Base-by-base conservation (phyloP, 2,113 vertebrate genomes). In the Micromys minutus region DNA sequence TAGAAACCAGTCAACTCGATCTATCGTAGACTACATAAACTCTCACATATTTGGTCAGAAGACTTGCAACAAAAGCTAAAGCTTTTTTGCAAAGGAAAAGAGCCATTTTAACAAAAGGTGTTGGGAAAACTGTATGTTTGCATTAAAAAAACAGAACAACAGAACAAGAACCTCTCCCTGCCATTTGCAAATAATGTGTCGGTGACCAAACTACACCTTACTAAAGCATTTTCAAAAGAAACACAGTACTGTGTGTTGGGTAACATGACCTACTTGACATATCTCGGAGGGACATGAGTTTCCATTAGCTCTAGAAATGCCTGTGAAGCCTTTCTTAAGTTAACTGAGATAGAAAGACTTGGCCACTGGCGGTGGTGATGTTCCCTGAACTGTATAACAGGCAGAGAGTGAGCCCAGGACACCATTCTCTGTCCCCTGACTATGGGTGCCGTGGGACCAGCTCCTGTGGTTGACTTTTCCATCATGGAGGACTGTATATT, bases 141-240 rank as follows among this genome's bases (percentile, higher is more conserved):
- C 7, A 47, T 81, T 72, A 22, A 72, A 72, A 39, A 22, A 39
- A 34, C 36, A 71, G 29, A 63, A 71, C 69, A 71, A 39, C 36
- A 72, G 21, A 72, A 72, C 36, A 39, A 72, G 19, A n/a, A 10
- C 47, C 6, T 36, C 36, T 26, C 26, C 39, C 47, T 87, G 47
- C 16, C 69, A 50, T 55, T 89, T 61, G 77, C 10, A 65, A 85
- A 26, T 45, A 7, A 39, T 5, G 10, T 52, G 80, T 87, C 57
- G 24, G 39, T 36, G 47, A 93, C 93, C 31, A 89, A 81, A 17
- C 55, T 36, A 50, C 69, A 93, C 91, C 52, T 86, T 57, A 83
- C 17, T 87, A 63, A 93, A 36, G 3, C 45, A 16, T 21, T 93
- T 90, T 88, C 61, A 67, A 88, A 92, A 90, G 81, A 92, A 92